phyloP scores from a whole-genome alignment of 2,888 invertebrate species.

The Tachystola acroxantha region DNA sequence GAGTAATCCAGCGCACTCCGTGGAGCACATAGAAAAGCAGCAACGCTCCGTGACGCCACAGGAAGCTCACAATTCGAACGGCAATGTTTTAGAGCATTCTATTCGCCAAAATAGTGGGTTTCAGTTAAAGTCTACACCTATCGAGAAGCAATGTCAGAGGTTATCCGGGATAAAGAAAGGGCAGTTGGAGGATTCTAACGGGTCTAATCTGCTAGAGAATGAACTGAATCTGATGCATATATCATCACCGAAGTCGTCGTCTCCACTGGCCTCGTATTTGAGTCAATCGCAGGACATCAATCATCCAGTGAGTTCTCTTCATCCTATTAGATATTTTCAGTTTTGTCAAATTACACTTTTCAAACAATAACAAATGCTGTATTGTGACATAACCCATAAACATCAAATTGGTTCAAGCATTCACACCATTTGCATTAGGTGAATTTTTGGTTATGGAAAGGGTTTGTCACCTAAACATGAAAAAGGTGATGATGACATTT shows the following conservation, averaged over 20 bases:
- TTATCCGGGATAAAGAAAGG: constrained; percentile 51
- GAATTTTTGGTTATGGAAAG: no score
- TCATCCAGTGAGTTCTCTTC: constrained; percentile 48
- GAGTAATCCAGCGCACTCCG: constrained; percentile 89
- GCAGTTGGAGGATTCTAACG: constrained; percentile 54
- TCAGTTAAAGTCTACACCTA: constrained; percentile 59
- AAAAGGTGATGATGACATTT: no score
- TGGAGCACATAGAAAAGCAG: constrained; percentile 93
- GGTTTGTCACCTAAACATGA: no score
- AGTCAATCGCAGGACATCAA: constrained; percentile 66
- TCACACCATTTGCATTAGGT: no score
- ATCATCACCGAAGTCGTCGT: constrained; percentile 73
- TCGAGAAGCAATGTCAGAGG: constrained; percentile 61
- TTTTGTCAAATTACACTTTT: no score
- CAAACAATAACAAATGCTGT: no score
- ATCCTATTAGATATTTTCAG: constrained; percentile 55
- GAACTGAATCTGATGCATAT: constrained; percentile 74
- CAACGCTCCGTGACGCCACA: constrained; percentile 88
- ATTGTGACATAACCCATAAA: no score
- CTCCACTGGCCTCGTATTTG: constrained; percentile 77
- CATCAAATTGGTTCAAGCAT: no score
- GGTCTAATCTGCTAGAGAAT: constrained; percentile 65
- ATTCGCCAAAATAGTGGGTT: constrained; percentile 55
- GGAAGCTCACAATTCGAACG: constrained; percentile 59
- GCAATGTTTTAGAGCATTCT: constrained; percentile 45